phyloP scores from a whole-genome alignment of 1,140 invertebrate species.

The Drosophila auraria region DNA sequence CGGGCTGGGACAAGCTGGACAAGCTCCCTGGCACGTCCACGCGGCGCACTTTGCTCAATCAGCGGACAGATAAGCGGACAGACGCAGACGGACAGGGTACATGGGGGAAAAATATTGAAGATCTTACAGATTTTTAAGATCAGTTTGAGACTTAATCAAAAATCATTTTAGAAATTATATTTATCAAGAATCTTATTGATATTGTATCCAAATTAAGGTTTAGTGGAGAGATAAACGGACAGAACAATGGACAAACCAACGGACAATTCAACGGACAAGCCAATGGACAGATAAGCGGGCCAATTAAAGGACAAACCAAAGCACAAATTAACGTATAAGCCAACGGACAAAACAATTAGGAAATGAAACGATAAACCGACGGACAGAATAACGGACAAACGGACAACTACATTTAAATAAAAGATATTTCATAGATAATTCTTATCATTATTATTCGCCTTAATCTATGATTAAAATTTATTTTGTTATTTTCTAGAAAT shows the following conservation, averaged over 20 bases:
- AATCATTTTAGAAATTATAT: not conserved
- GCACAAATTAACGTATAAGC: no score
- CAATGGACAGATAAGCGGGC: no score
- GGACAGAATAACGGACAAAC: no score
- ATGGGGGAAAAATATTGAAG: not conserved
- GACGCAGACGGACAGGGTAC: not conserved
- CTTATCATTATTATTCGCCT: not conserved
- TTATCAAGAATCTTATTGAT: not conserved
- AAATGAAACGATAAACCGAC: no score
- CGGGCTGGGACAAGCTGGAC: constrained; percentile 30
- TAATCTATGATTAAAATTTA: not conserved
- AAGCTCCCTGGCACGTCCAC: constrained; percentile 45
- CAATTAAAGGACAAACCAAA: no score
- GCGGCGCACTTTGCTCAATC: constrained; percentile 50
- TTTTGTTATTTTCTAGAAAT: not conserved
- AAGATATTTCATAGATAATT: not conserved
- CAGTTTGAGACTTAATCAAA: not conserved
- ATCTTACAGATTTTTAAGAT: no score
- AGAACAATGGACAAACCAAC: no score
- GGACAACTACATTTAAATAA: not conserved
- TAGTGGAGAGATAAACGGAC: no score
- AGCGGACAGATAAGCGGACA: constrained; percentile 20
- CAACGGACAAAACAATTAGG: no score
- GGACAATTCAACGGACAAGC: no score
- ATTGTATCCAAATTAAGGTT: no score